These are phyloP conservation scores for Notodonta ziczac DNA, from an alignment of 2,888 invertebrate genomes.

Conservation along the genomic window DNA sequence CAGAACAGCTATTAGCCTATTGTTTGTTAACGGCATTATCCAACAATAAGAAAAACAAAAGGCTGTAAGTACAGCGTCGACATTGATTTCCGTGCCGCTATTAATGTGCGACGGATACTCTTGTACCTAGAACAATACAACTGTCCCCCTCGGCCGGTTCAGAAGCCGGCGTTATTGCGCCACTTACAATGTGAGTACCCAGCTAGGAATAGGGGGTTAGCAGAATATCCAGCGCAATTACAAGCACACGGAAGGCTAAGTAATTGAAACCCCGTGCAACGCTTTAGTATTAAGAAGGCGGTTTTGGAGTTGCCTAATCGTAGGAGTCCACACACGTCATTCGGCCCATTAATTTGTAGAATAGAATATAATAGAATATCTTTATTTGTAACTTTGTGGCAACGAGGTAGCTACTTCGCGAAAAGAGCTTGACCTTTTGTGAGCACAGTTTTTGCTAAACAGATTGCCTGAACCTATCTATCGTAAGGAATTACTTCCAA, in stretches of 20 bases:
- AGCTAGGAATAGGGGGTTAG: conserved; percentile 33
- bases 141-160: conserved; percentile 28
- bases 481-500: background rate
- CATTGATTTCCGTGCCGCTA: conserved; percentile 43
- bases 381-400: background rate
- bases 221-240: conserved; percentile 37
- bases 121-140: conserved; percentile 44
- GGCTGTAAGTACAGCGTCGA: conserved; percentile 11
- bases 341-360: background rate
- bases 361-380: no score
- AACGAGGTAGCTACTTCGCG: background rate
- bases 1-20: background rate
- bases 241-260: conserved; percentile 38
- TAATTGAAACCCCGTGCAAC: conserved; percentile 32
- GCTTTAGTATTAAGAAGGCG: conserved; percentile 32
- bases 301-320: conserved; percentile 4
- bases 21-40: conserved; percentile 10
- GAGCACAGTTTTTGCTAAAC: background rate
- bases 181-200: conserved; percentile 30
- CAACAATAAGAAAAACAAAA: conserved; percentile 32
- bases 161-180: conserved; percentile 42
- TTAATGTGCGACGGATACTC: conserved; percentile 39
- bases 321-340: background rate
- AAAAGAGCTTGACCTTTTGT: background rate
- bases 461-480: background rate